A percentile compares a stretch with the other conserved stretches of the same genome.
phyloP scores from a whole-genome alignment of 2,113 vertebrate species.

The Camelus dromedarius region DNA sequence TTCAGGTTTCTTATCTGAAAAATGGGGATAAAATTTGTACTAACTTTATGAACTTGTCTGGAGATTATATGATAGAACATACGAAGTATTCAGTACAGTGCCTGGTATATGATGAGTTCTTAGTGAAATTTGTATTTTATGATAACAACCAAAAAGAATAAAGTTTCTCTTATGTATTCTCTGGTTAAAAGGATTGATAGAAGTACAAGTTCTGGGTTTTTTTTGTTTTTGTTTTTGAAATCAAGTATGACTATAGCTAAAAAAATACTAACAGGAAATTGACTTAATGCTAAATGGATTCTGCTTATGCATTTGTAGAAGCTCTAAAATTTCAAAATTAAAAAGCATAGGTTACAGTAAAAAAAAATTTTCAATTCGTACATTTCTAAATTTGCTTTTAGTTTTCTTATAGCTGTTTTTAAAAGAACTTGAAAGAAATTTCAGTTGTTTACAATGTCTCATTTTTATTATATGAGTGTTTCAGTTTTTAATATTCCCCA shows the following conservation, averaged over 20 bases:
- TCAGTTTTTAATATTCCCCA: neutral
- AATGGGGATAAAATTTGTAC: neutral
- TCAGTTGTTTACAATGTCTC: neutral
- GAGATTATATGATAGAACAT: neutral
- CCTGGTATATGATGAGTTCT: neutral
- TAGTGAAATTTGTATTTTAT: constrained; percentile 31
- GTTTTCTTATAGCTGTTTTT: neutral
- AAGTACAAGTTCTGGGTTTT: neutral
- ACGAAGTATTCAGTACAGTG: neutral
- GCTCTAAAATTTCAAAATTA: constrained; percentile 1
- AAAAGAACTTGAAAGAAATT: constrained; percentile 38
- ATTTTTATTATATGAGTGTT: neutral
- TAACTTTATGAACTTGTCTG: neutral
- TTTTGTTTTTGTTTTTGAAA: neutral
- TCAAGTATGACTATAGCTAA: neutral
- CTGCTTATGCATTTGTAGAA: constrained; percentile 39
- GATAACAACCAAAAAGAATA: neutral
- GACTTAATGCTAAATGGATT: neutral
- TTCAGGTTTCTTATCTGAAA: neutral
- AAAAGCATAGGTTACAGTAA: constrained; percentile 20
- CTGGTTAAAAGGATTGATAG: neutral
- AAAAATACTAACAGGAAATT: constrained; percentile 5
- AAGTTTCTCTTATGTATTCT: neutral
- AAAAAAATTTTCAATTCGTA: neutral
- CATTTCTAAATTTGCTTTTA: constrained; percentile 53